Conservation (phyloP, 23 tunicate genomes). For the Ascidia mentula region DNA sequence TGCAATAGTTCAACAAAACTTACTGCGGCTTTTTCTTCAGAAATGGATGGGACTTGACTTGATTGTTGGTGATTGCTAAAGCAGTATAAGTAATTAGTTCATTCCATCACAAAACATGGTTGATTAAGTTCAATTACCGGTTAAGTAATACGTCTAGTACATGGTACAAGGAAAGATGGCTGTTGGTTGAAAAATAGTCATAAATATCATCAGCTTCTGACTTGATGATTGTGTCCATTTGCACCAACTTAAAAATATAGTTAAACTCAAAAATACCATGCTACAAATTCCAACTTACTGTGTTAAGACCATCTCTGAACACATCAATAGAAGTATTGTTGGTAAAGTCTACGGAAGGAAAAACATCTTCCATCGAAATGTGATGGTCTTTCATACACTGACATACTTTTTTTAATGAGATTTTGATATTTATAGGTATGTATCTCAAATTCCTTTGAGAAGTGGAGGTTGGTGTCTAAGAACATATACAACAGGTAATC, state of each 20-base stretch:
- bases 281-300: neutral
- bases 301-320: slow-evolving; percentile 15
- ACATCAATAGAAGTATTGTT: neutral
- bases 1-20: no score
- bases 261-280: neutral
- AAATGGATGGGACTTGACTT: neutral
- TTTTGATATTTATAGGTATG: neutral
- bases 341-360: neutral
- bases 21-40: neutral
- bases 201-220: neutral
- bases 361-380: neutral
- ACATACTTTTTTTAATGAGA: neutral
- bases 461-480: neutral
- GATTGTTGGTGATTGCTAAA: neutral
- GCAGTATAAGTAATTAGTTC: neutral
- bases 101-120: neutral
- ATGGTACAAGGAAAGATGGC: neutral
- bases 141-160: neutral
- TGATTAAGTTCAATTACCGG: neutral
- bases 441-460: neutral
- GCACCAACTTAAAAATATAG: neutral
- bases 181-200: neutral
- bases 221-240: neutral
- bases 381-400: neutral
- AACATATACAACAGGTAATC: neutral